These are phyloP conservation scores for Thecophora atra DNA, from an alignment of 2,888 invertebrate species.

Conservation along the genomic window DNA sequence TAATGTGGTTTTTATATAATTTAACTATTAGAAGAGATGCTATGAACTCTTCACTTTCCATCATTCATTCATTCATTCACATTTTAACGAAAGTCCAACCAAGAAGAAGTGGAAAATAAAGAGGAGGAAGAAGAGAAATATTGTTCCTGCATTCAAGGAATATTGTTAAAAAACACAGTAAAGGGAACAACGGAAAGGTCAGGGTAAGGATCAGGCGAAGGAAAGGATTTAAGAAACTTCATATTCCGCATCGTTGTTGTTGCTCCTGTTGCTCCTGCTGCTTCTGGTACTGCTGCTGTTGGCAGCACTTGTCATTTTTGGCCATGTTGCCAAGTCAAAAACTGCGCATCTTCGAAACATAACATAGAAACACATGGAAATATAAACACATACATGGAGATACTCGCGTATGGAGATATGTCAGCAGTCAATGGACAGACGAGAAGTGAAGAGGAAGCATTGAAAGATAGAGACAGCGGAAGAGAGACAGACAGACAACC, in stretches of 20 bases:
- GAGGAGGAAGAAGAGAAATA: background rate
- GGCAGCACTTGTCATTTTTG: conserved; percentile 10
- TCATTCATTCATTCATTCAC: background rate
- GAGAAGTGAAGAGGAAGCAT: background rate
- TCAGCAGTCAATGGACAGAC: conserved; percentile 20
- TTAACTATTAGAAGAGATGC: background rate
- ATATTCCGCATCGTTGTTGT: conserved; percentile 32
- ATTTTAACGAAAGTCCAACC: background rate
- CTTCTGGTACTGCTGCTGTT: conserved; percentile 4
- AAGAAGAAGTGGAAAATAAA: background rate
- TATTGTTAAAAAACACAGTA: conserved; percentile 4
- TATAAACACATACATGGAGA: background rate
- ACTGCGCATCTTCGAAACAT: background rate
- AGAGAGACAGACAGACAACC: background rate
- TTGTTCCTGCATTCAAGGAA: no score
- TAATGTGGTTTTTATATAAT: conserved; percentile 34
- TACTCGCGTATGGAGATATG: background rate
- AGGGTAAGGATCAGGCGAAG: background rate
- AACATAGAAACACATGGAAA: background rate
- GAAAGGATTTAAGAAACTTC: no score
- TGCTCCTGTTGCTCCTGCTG: conserved; percentile 15
- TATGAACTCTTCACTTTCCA: background rate
- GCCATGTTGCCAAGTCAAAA: background rate
- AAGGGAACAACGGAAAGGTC: background rate
- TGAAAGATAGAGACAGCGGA: background rate